These are phyloP conservation scores for Aphelocoma californica DNA, from an alignment of 2,797 vertebrate genomes.

Conservation along the genomic window DNA sequence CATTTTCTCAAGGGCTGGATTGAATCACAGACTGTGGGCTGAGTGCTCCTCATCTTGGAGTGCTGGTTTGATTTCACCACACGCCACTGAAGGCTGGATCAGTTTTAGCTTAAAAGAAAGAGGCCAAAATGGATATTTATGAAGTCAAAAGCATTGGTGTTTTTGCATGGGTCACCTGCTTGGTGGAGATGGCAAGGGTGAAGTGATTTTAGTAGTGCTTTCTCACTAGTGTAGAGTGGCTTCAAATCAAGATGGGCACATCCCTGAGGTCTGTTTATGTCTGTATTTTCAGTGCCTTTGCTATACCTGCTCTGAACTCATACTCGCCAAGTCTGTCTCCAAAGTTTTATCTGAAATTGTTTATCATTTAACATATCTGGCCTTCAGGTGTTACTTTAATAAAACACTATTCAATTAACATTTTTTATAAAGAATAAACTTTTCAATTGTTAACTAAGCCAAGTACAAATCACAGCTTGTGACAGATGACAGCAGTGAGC, in stretches of 20 bases:
- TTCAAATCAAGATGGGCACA: not conserved
- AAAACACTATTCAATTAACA: not conserved
- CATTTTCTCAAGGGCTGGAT: not conserved
- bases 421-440: not conserved
- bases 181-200: not conserved
- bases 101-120: not conserved
- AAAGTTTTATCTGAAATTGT: not conserved
- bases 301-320: not conserved
- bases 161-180: not conserved
- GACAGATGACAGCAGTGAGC: not conserved
- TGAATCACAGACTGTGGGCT: not conserved
- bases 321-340: rapidly evolving
- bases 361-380: not conserved
- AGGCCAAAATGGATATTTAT: not conserved
- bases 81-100: not conserved
- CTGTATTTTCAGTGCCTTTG: not conserved
- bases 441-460: not conserved
- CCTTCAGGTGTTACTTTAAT: not conserved
- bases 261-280: not conserved
- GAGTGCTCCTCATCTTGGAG: not conserved
- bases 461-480: not conserved
- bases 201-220: not conserved
- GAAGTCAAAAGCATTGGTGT: not conserved
- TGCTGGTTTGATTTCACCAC: not conserved
- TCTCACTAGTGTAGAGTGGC: not conserved